phyloP scores from a whole-genome alignment of 2,797 vertebrate species.

The Lagocephalus sceleratus region DNA sequence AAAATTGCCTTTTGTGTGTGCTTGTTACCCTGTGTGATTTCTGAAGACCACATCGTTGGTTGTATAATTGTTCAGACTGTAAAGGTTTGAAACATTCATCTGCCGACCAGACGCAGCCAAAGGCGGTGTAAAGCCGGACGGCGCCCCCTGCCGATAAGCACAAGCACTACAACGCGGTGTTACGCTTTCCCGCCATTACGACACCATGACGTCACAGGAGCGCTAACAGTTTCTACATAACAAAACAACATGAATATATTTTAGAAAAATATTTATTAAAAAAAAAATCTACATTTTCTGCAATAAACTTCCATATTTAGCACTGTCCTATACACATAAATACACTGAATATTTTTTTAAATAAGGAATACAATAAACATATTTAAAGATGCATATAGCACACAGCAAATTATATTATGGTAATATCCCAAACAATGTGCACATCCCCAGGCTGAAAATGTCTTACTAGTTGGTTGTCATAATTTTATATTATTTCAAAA shows the following conservation, averaged over 20 bases:
- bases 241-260: background rate
- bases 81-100: too few species aligned
- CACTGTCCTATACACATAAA: background rate
- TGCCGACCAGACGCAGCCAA: background rate
- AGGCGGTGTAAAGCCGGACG: constrained; percentile 11
- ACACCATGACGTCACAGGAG: background rate
- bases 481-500: background rate
- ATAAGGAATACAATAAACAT: constrained; percentile 48
- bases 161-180: constrained; percentile 33
- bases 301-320: too few species aligned
- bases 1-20: too few species aligned
- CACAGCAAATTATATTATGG: constrained; percentile 20
- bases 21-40: too few species aligned
- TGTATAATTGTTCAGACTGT: too few species aligned
- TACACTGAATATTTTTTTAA: constrained; percentile 27
- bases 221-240: constrained; percentile 10
- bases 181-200: constrained; percentile 6
- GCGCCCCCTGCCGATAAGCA: constrained; percentile 49
- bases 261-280: background rate
- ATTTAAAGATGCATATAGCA: constrained; percentile 43
- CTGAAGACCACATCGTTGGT: too few species aligned
- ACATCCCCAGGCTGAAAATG: constrained; percentile 12
- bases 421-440: constrained; percentile 8
- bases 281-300: too few species aligned
- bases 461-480: constrained; percentile 4